phyloP scores from a whole-genome alignment of 2,797 vertebrate species.

The Sebastes melanostomus region DNA sequence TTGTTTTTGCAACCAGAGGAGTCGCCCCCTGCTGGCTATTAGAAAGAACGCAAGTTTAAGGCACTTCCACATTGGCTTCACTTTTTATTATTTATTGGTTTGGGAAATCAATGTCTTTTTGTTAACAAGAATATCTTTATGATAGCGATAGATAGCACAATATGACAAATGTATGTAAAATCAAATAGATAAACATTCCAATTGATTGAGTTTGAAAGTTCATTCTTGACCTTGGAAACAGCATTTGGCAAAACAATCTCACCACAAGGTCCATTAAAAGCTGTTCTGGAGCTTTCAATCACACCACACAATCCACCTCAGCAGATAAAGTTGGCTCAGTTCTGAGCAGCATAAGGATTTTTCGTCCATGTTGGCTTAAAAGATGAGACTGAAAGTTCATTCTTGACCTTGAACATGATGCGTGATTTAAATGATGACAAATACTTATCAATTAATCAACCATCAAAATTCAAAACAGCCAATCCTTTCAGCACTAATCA shows the following conservation, averaged over 20 bases:
- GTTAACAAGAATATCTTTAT: too few relatives aligned
- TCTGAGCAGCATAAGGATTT: background rate
- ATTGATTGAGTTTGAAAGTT: background rate
- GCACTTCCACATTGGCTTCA: too few relatives aligned
- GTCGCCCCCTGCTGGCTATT: too few relatives aligned
- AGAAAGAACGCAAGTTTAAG: too few relatives aligned
- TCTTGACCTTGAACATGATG: background rate
- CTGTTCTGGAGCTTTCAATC: background rate
- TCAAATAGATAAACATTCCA: too few relatives aligned
- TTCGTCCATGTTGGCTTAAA: background rate
- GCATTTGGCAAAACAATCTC: background rate
- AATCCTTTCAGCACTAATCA: background rate
- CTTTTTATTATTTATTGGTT: background rate
- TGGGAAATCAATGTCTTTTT: background rate
- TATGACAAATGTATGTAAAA: too few relatives aligned
- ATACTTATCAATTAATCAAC: background rate
- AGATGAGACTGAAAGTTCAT: background rate
- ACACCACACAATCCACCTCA: background rate
- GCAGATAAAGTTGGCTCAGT: background rate
- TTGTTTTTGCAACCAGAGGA: too few relatives aligned
- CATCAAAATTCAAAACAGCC: background rate
- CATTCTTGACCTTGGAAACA: slow-evolving; percentile 1
- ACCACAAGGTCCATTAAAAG: background rate
- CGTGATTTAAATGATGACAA: background rate
- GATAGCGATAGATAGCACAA: too few relatives aligned